Evolutionary conservation across 2,797 vertebrate genomes (phyloP), one percentile per base, ranked within the genome.

Genomic region (Gymnothorax reevesii): DNA sequence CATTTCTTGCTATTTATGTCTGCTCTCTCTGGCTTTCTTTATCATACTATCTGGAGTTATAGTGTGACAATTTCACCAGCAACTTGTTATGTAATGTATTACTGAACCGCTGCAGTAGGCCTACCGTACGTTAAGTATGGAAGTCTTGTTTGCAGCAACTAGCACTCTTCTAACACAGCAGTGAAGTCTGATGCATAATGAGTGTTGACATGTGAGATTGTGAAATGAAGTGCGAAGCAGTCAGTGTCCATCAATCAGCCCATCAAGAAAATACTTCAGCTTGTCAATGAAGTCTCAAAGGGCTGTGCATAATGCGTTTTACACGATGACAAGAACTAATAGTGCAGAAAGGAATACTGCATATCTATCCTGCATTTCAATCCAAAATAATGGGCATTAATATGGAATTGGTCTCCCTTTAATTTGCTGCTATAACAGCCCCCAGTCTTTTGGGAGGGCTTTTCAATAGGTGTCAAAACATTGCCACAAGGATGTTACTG

Each of bases 181-280:
- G 42, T 52, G 27, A 57, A 27, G 25, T n/a, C 62, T 27, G 20
- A 54, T 25, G 25, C 25, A 80, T 82, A 25, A 33, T 49, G 4
- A 59, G 83, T 57, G 15, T n/a, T 79, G 7, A 84, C 88, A 42
- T 85, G 89, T 91, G 91, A 93, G 87, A 88, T 91, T 88, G 91
- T n/a, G 59, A 62, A 86, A 87, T 90, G 91, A 90, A 80, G 88
- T 91, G 86, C 84, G 89, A 57, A 87, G 80, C 84, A 86, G 90
- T 90, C 84, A 91, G 88, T 92, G 92, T 92, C 86, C 71, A 88
- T 88, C 77, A 87, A 87, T 87, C 62, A 80, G n/a, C 66, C 22
- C 83, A n/a, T 82, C 55, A 17, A 79, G 6, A 64, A 22, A 55
- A 17, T 64, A 77, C 83, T 85, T 27, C 7, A 73, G 66, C 27